These are phyloP conservation scores for Drosophila albomicans DNA, from an alignment of 1,140 invertebrate species.

Conservation along the genomic window DNA sequence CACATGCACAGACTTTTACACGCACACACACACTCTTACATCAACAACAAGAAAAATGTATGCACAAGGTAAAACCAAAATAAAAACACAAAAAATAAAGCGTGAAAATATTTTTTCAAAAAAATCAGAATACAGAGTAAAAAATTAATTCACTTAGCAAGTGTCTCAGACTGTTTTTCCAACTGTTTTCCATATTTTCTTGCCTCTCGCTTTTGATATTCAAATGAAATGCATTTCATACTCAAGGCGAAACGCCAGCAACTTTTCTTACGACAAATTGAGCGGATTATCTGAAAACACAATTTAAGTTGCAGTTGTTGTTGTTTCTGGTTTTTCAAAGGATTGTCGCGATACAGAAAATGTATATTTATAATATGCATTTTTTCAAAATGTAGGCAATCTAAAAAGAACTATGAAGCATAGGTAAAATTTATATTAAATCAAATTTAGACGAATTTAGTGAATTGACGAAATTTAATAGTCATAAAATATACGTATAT, in stretches of 20 bases:
- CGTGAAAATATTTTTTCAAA: slow-evolving; percentile 39
- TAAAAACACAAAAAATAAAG: slow-evolving; percentile 26
- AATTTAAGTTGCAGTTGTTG: slow-evolving; percentile 18
- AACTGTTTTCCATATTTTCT: slow-evolving; percentile 22
- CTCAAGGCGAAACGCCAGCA: slow-evolving; percentile 37
- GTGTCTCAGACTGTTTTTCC: slow-evolving; percentile 17
- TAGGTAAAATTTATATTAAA: too few relatives aligned
- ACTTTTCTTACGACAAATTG: slow-evolving; percentile 48
- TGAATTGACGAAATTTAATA: too few relatives aligned
- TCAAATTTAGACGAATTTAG: too few relatives aligned
- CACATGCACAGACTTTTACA: slow-evolving; percentile 34
- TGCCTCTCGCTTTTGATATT: slow-evolving; percentile 32
- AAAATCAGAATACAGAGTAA: slow-evolving; percentile 7
- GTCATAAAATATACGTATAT: too few relatives aligned
- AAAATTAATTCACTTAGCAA: slow-evolving; percentile 71
- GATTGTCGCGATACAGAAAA: too few relatives aligned
- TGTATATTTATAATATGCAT: too few relatives aligned
- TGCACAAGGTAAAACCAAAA: slow-evolving; percentile 55
- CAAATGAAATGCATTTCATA: slow-evolving; percentile 47
- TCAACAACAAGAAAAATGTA: slow-evolving; percentile 45
- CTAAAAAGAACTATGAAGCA: too few relatives aligned
- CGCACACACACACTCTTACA: slow-evolving; percentile 8
- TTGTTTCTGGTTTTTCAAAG: background rate
- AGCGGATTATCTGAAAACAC: slow-evolving; percentile 55
- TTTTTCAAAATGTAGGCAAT: too few relatives aligned